Base-by-base conservation (phyloP, 1,140 invertebrate species). In the Mamestra configurata region DNA sequence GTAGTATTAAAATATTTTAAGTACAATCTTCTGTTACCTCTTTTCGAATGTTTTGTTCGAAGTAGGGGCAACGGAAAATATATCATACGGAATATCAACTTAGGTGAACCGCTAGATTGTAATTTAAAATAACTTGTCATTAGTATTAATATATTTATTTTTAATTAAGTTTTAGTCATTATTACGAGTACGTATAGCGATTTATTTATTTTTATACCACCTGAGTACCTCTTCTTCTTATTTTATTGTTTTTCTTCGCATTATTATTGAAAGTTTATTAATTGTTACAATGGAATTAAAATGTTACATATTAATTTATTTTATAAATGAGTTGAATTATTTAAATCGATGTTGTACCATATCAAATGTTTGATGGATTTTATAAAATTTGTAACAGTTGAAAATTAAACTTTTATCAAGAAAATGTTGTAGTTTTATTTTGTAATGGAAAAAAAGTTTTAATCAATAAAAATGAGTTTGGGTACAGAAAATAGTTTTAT, bases 121-220 rank as follows among this genome's bases (percentile, higher is more conserved):
- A 92, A 83, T 90, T 92, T 93, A 92, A 93, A 91, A 83, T 94
- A 92, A 94, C 93, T 94, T 93, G 93, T 94, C 93, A 94, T 94
- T 94, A 94, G 93, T 93, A 90, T 93, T 94, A 94, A 93, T 93
- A 92, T 89, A 55, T 73, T 94, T 93, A 93, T 92, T 93, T 78
- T 84, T 93, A 93, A 86, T 86, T 91, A 89, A 93, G 90, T 46
- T 27, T 77, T 92, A 92, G 88, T 93, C 86, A 91, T 88, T 88
- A 86, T 83, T 90, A 87, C 82, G 81, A 86, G 81, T 90, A 89
- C 75, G 49, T 66, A 55, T 77, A 77, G 61, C 75, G 59, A 89
- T 91, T 88, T 92, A 94, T 93, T 92, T 92, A 88, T 92, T 90
- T 77, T 86, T 88, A 93, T 89, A 92, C 92, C 91, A 92, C 93